Conservation (phyloP, 2,113 vertebrate species). For the Cairina moschata region DNA sequence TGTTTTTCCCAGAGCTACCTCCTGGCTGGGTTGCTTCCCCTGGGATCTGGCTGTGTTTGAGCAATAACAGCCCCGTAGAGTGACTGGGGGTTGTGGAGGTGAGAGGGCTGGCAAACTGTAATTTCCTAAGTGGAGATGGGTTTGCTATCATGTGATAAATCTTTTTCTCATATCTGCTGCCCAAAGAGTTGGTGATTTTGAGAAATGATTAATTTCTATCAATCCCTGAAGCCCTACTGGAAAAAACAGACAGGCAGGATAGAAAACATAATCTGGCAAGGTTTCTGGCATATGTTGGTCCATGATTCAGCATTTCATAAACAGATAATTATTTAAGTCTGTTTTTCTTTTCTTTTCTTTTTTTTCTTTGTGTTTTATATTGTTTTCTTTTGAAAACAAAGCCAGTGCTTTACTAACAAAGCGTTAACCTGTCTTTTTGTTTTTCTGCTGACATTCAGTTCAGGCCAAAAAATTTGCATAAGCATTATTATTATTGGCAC, state of each 20-base stretch:
- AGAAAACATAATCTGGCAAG: background rate
- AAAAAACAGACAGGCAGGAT: background rate
- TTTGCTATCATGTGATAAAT: background rate
- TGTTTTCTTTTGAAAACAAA: background rate
- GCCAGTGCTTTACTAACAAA: background rate
- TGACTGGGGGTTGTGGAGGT: background rate
- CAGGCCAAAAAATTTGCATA: background rate
- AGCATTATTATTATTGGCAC: background rate
- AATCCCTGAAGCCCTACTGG: background rate
- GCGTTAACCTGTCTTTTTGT: background rate
- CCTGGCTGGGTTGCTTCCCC: background rate
- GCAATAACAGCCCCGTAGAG: background rate
- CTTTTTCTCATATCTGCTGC: background rate
- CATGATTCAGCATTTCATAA: conserved; percentile 1
- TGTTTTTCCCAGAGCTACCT: background rate
- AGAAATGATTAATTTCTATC: background rate
- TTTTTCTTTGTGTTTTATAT: too few relatives aligned
- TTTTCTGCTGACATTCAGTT: background rate
- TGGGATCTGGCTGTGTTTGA: background rate
- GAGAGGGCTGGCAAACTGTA: background rate
- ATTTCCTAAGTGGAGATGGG: background rate
- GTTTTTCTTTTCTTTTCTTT: background rate
- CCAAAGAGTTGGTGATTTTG: background rate
- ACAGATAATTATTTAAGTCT: background rate
- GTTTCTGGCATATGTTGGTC: background rate